Evolutionary conservation across 2,888 invertebrate genomes (phyloP).

Genomic region (Pharmacophagus antenor): DNA sequence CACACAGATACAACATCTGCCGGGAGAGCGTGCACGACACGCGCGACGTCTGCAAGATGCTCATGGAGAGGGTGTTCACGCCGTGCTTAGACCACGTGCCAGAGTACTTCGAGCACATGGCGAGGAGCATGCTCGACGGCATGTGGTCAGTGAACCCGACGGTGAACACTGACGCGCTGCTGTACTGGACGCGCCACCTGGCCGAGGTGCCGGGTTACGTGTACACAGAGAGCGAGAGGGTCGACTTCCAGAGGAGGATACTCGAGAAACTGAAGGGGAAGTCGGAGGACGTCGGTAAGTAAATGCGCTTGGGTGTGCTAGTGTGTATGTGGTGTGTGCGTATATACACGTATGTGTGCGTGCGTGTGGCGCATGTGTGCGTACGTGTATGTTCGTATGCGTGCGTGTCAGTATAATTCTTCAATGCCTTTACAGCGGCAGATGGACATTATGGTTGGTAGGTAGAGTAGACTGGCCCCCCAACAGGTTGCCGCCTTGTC

Average conservation of each 20-base stretch:
- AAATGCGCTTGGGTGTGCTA: background rate
- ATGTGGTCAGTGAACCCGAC: constrained; percentile 86
- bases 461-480: no score
- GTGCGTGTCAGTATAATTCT: no score
- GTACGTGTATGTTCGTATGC: no score
- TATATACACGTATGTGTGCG: no score
- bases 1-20: constrained; percentile 85
- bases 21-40: constrained; percentile 83
- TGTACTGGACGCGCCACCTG: constrained; percentile 78
- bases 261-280: constrained; percentile 51
- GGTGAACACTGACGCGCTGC: constrained; percentile 70
- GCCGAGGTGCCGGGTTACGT: constrained; percentile 81
- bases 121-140: constrained; percentile 83
- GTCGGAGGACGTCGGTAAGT: constrained; percentile 52
- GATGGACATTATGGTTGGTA: no score
- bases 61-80: constrained; percentile 82
- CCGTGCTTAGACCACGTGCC: constrained; percentile 82
- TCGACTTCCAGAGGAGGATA: constrained; percentile 48
- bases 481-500: no score
- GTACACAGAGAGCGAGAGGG: constrained; percentile 61
- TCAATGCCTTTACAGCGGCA: no score
- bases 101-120: constrained; percentile 84
- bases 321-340: no score
- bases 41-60: constrained; percentile 77
- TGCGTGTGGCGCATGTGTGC: no score